Percentiles rank a stretch among this genome's conserved stretches.
Conservation (phyloP, 1,140 invertebrate genomes). For the Macrobrachium nipponense region DNA sequence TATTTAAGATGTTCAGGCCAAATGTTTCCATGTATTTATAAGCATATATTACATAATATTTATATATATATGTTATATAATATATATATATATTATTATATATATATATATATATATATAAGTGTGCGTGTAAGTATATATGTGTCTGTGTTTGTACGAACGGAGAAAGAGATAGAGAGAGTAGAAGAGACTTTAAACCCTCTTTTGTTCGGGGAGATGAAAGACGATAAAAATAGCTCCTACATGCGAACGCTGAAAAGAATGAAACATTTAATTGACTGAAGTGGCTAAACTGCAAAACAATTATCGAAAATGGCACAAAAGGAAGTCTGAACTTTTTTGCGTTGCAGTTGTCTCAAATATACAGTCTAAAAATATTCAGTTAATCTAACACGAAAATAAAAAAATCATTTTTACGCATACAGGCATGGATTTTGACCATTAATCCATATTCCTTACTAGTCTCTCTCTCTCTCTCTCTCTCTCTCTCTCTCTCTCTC, state of each 20-base stretch:
- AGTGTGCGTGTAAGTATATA: neutral
- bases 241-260: no score
- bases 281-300: no score
- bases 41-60: neutral
- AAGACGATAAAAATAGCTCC: neutral
- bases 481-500: constrained; percentile 3
- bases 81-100: neutral
- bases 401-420: neutral
- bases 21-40: no score
- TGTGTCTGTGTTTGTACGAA: neutral
- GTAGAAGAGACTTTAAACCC: neutral
- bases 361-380: neutral
- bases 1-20: no score
- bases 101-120: neutral
- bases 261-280: no score
- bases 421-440: neutral
- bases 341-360: no score
- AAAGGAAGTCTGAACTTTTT: no score
- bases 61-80: neutral
- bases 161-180: neutral
- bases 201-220: neutral
- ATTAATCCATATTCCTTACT: neutral
- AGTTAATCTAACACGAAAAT: neutral
- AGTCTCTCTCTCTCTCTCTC: neutral
- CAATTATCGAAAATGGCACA: no score